Conservation (phyloP, 2,797 vertebrate species). For the Calcarius lapponicus region DNA sequence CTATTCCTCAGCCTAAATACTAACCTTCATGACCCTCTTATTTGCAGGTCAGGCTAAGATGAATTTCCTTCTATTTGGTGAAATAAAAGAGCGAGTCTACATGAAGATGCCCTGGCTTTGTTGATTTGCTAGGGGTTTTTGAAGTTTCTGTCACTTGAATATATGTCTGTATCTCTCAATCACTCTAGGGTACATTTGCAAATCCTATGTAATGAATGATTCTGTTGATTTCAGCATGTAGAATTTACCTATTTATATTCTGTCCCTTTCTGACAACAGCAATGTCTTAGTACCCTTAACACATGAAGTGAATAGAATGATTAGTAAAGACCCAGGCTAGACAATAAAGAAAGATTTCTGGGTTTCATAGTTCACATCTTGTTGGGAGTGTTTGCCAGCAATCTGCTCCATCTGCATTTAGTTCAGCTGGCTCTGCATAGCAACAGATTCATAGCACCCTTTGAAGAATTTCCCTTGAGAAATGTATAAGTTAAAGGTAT, state of each 20-base stretch:
- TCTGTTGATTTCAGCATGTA: background rate
- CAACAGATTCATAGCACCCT: background rate
- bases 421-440: background rate
- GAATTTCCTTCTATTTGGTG: background rate
- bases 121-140: background rate
- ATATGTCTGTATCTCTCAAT: background rate
- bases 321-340: background rate
- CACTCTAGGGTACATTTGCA: background rate
- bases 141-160: background rate
- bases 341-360: background rate
- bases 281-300: background rate
- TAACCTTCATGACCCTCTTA: background rate
- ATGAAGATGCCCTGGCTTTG: background rate
- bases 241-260: background rate
- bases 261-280: background rate
- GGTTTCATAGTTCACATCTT: background rate
- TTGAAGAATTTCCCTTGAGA: background rate
- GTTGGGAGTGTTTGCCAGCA: conserved; percentile 1
- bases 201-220: background rate
- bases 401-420: background rate
- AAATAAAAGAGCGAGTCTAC: background rate
- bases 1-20: background rate
- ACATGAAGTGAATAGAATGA: background rate
- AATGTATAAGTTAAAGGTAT: background rate
- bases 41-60: background rate